These are phyloP conservation scores for Pholis gunnellus DNA, from an alignment of 2,113 vertebrate genomes.

Conservation along the genomic window DNA sequence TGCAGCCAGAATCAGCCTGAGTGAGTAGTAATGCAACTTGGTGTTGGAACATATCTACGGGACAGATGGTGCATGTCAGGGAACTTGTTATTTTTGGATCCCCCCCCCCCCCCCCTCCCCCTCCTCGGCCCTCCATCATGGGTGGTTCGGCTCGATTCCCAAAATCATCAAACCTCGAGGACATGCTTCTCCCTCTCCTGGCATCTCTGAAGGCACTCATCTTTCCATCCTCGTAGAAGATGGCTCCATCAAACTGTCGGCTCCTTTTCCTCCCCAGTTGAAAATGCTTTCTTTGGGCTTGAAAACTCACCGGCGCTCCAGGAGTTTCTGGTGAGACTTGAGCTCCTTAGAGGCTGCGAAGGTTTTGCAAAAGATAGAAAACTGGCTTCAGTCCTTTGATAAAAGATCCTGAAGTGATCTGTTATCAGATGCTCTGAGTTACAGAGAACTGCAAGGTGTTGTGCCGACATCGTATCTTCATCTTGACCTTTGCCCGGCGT, in stretches of 20 bases:
- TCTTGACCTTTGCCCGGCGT: neutral
- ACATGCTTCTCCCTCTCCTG: conserved; percentile 20
- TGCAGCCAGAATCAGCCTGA: neutral
- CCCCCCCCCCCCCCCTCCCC: conserved; percentile 25
- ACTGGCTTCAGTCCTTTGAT: neutral
- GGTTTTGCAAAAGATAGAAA: conserved; percentile 3
- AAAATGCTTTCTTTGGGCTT: conserved; percentile 2
- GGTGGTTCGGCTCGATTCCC: conserved; percentile 35
- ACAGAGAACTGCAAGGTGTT: neutral
- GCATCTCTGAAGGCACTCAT: conserved; percentile 10
- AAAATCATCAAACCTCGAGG: conserved; percentile 25
- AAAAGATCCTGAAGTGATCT: neutral
- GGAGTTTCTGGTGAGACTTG: conserved; percentile 7
- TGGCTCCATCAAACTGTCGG: conserved; percentile 1
- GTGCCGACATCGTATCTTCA: neutral
- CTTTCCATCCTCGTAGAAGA: conserved; percentile 21
- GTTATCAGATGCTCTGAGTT: neutral
- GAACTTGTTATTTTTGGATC: conserved; percentile 49
- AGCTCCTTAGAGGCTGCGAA: neutral
- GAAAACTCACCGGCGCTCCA: neutral
- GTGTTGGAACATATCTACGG: conserved; percentile 21
- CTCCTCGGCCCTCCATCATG: conserved; percentile 20
- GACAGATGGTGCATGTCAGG: conserved; percentile 55
- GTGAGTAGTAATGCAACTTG: neutral
- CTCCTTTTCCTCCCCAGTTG: conserved; percentile 24